Base-by-base conservation (phyloP, 2,797 vertebrate species). In the Enteromius mattozi region DNA sequence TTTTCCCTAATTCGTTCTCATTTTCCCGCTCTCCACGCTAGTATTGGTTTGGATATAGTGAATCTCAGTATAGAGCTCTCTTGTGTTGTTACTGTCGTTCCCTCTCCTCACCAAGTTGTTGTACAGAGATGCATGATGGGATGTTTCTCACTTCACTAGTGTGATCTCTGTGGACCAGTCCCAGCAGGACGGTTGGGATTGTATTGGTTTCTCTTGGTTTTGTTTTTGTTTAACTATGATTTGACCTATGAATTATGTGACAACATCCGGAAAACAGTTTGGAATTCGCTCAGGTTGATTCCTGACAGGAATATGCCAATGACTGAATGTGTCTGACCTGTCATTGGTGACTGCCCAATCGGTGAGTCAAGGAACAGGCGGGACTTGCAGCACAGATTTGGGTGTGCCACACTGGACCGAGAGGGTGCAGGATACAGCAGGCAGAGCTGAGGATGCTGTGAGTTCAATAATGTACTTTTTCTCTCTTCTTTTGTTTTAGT, bases 221-320 rank as follows among this genome's bases (percentile, higher is more conserved):
- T 30, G 14, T 80, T 47, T 30, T 37, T 40, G 14, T 59, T 72
- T 21, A 40, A 27, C 21, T 42, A 40, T 56, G 24, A 77, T 65
- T 81, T 85, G 78, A 90, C 77, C 89, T 94, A 91, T 90, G 87
- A 89, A 91, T 92, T 91, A 93, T 92, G 91, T 90, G 86, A 89
- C 85, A 88, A 85, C 90, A 87, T 87, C 1, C 86, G 35, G 68
- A 59, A 94, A 95, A 95, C 91, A 94, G 95, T 96, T 96, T 96
- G 95, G 96, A 96, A 97, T 96, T 94, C 91, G 93, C 94, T 95
- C 94, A 95, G 93, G 93, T 94, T 90, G 90, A 93, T 82, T 49
- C 91, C 88, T 88, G 90, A 91, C 90, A 91, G 91, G 89, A 92
- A 90, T 89, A 91, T 90, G 91, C 92, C 92, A 90, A 88, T 95